Base-by-base conservation (phyloP, 2,797 vertebrate genomes). In the Chelmon rostratus region DNA sequence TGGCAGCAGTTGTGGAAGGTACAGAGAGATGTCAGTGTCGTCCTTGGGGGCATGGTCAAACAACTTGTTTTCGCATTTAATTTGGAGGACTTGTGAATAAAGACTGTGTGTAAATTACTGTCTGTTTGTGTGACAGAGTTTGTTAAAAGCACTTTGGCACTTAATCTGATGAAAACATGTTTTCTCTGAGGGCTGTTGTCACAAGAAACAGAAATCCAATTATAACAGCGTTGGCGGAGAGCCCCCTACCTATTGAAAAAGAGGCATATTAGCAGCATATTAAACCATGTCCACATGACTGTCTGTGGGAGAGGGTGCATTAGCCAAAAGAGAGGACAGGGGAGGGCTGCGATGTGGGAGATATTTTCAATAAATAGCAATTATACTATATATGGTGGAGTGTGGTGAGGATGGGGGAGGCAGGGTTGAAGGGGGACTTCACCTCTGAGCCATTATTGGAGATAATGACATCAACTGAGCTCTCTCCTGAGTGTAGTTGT, bases 401-500 rank as follows among this genome's bases (percentile, higher is more conserved):
- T 47, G 19, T 38, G 82, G 78, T 57, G 72, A 72, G 23, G 69
- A 66, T 5, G 23, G 35, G 35, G 59, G 69, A 18, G 15, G 49
- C 47, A 8, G 64, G 79, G 62, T 9, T 35, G 21, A 12, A 15
- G 38, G 25, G 38, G 74, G 69, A 50, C 4, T 73, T 56, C 86
- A 93, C 85, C 90, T 80, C 80, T 40, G 73, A 90, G 90, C 79
- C 87, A 89, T 94, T 91, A 93, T 86, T 23, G 37, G 40, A 80
- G 90, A 92, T 93, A 93, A 95, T 93, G 91, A 93, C 92, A 92
- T 90, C 92, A 92, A 82, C 86, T 68, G 42, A 84, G 81, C 76
- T 85, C 87, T 89, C 91, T 89, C 81, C 53, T 3, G 86, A 91
- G 91, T 88, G 89, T 86, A 89, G 87, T 85, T 90, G 82, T 90